Evolutionary conservation across 2,113 vertebrate species (phyloP).

Genomic region (Eurypyga helias): DNA sequence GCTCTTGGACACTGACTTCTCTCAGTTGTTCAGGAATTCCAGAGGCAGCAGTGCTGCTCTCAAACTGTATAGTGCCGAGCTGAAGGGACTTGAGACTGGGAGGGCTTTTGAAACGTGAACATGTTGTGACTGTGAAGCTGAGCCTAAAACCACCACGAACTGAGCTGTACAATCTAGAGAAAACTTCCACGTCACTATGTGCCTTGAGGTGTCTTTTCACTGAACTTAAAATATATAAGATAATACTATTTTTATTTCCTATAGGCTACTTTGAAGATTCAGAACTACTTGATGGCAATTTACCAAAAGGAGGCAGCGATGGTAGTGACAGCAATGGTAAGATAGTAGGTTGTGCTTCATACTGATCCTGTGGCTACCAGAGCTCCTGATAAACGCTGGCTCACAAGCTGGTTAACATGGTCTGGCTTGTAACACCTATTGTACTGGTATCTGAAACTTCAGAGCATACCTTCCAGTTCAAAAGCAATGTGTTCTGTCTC

Average conservation of each 20-base stretch:
- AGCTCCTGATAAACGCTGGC: background rate
- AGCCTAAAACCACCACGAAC: background rate
- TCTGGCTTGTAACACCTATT: background rate
- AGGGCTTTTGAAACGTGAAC: background rate
- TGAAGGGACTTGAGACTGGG: background rate
- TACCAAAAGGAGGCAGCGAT: background rate
- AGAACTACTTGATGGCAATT: background rate
- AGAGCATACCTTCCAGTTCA: background rate
- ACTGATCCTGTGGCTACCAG: background rate
- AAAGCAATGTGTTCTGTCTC: background rate
- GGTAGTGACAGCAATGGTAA: conserved; percentile 23
- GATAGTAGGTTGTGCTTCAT: background rate
- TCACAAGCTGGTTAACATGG: background rate
- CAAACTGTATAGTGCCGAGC: background rate
- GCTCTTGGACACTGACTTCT: background rate
- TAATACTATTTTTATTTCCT: background rate
- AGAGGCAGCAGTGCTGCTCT: background rate
- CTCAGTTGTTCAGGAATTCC: background rate
- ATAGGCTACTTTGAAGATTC: conserved; percentile 11
- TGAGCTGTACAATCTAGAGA: background rate
- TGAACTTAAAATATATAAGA: background rate
- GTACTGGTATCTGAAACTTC: background rate
- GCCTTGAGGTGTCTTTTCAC: background rate
- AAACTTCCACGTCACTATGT: background rate
- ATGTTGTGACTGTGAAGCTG: background rate